Base-by-base conservation (phyloP, 2,797 vertebrate genomes). In the Acanthopagrus latus region DNA sequence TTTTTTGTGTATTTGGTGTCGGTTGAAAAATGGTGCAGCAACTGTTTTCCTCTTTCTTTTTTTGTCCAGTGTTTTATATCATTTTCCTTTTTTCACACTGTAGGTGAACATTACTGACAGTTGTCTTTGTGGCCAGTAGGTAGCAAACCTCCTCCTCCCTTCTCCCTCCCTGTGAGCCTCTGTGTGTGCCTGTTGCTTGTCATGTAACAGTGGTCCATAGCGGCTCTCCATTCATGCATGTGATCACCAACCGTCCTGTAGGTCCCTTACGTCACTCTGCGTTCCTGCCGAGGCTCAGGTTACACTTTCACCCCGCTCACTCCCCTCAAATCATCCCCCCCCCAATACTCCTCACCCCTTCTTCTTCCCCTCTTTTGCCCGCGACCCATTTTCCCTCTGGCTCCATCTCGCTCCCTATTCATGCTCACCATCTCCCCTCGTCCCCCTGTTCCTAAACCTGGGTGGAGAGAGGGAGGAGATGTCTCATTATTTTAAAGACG, bases 231-330 rank as follows among this genome's bases (percentile, higher is more conserved):
- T 92, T 95, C 91, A 94, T 91, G 93, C 89, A 92, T 94, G 92
- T 94, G 92, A 93, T 94, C 91, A 83, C 87, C 87, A 94, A 92
- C 91, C 83, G 89, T 92, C 90, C 90, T 92, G 90, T 89, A 89
- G 88, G 88, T 89, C 87, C 87, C 76, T 93, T 93, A 93, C 90
- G 89, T 95, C 92, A 94, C 73, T 74, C 85, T 68, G 76, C 76
- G 85, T 91, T 90, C 84, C 88, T 87, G 75, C 47, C 74, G 23
- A 27, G 78, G 72, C 85, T 94, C 86, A 78, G 78, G 86, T 92
- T 94, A 92, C 91, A 91, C 88, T 90, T 88, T 86, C 81, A 74
- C 72, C 79, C 87, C 25, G 21, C 71, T 72, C 72, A 10, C 60
- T 58, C 48, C 56, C 74, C 86, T 82, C 67, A 60, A 70, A 59